Base-by-base conservation (phyloP, 2,797 vertebrate species). In the Fundulus diaphanus region DNA sequence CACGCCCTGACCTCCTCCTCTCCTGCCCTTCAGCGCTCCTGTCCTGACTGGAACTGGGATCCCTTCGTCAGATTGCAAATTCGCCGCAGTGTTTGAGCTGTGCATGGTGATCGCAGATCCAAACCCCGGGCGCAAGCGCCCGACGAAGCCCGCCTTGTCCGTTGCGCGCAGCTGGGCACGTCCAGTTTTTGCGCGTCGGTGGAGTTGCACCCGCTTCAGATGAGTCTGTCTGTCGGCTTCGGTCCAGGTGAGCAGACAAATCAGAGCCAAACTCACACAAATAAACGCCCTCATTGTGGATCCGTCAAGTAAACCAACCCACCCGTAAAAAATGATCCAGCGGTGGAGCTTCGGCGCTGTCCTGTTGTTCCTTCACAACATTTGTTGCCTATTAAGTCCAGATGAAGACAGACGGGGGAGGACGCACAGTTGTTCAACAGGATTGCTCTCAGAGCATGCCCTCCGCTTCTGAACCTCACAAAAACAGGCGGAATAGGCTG, bases 221-320 rank as follows among this genome's bases (percentile, higher is more conserved):
- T 82, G 88, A 49, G 74, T 88, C 71, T 92, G 92, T 65, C 68
- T 87, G 87, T 92, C 92, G 1, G 93, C 91, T 2, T 94, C 95
- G 52, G 96, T 90, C 95, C 95, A 97, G 5, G 85, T 89, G 29
- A 96, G 89, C 88, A 96, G 82, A 74, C 69, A 89, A 44, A 97
- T 71, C 79, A 96, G 88, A 76, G 92, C 80, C 37, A 96, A 78
- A 70, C 85, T 74, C 73, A 96, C 88, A 56, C 51, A 56, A 77
- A 93, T 74, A 77, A 91, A 88, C 77, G 79, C 94, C 92, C 92
- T 91, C 97, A 98, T 99, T 78, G 35, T 94, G 80, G 40, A 31
- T 85, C 76, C 37, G 35, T 6, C 67, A 70, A 78, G 63, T 22
- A 49, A 69, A 52, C 57, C n/a, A 61, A 78, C 82, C 56, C 49